A percentile compares a stretch with the other conserved stretches of the same genome.
Conservation (phyloP, 2,113 vertebrate species). For the Chionomys nivalis region DNA sequence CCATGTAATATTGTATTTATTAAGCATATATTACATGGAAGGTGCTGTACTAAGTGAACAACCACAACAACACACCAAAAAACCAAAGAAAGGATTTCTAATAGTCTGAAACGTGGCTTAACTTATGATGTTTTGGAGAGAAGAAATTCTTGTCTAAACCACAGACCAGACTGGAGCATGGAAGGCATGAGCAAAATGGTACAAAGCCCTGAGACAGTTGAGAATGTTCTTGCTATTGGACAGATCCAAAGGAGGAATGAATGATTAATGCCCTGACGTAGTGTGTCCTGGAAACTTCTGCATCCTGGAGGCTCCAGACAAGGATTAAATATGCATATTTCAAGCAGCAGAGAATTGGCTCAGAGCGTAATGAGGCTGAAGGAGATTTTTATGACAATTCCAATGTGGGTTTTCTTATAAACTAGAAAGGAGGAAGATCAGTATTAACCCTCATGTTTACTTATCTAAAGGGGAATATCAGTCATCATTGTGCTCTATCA, state of each 20-base stretch:
- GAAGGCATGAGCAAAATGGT: background rate
- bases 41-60: background rate
- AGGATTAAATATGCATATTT: background rate
- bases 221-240: background rate
- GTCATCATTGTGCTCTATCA: background rate
- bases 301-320: background rate
- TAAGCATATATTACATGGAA: background rate
- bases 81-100: background rate
- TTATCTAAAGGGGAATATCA: background rate
- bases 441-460: background rate
- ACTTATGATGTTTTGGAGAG: background rate
- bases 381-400: background rate
- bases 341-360: background rate
- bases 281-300: background rate
- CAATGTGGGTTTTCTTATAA: background rate
- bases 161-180: background rate
- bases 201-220: background rate
- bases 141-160: background rate
- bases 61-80: background rate
- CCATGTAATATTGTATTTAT: background rate
- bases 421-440: background rate
- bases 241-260: background rate
- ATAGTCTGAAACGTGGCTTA: background rate
- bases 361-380: background rate
- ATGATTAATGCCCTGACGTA: background rate